A percentile compares a stretch with the other conserved stretches of the same genome.
Conservation (phyloP, 2,888 invertebrate genomes). For the Sinohyriopsis cumingii region DNA sequence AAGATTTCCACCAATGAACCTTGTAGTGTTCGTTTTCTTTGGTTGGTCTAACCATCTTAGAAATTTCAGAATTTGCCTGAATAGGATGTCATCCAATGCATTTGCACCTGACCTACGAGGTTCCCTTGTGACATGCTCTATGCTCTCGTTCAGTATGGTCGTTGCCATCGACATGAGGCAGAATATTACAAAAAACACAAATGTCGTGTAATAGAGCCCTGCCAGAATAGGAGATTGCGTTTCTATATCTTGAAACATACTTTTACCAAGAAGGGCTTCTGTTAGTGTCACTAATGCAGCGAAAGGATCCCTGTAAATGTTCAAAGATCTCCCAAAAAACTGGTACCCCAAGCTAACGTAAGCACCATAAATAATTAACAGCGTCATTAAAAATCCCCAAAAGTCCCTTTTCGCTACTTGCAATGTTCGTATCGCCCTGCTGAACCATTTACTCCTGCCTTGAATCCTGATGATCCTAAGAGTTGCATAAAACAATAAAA, state of each 20-base stretch:
- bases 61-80: too few species aligned
- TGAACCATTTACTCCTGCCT: constrained; percentile 2
- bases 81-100: too few species aligned
- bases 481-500: constrained; percentile 3
- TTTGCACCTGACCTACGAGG: too few species aligned
- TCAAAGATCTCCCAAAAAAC: constrained; percentile 1
- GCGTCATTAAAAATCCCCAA: constrained; percentile 1
- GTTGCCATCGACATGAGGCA: constrained; percentile 5
- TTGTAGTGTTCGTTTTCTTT: too few species aligned
- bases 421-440: not conserved
- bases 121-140: not conserved
- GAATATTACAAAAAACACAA: constrained; percentile 2
- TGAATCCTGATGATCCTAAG: constrained; percentile 3
- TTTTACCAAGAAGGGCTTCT: constrained; percentile 8
- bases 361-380: not conserved
- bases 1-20: too few species aligned
- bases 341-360: constrained; percentile 1
- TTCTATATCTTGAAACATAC: not conserved
- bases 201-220: constrained; percentile 4
- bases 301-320: constrained; percentile 1
- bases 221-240: not conserved
- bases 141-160: constrained; percentile 7
- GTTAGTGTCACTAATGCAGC: constrained; percentile 4
- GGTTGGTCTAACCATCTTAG: too few species aligned
- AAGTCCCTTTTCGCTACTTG: not conserved